Evolutionary conservation across 2,888 invertebrate species (phyloP).

Genomic region (Chalcosyrphus nemorum): DNA sequence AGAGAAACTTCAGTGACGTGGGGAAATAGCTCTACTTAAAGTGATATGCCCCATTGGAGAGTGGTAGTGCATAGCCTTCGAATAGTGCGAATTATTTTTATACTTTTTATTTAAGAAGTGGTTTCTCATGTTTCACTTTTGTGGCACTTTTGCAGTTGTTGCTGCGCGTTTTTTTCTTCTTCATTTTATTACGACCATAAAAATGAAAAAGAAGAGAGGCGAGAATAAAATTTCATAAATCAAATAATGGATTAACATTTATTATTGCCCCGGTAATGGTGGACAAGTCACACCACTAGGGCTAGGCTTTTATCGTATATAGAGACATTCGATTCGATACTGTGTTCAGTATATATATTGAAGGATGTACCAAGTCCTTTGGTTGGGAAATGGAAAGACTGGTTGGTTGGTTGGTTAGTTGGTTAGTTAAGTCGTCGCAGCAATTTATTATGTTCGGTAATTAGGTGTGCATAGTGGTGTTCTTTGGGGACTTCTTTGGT

Average conservation of each 20-base stretch:
- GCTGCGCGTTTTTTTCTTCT: not conserved
- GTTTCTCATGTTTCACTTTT: constrained; percentile 73
- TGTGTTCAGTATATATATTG: constrained; percentile 35
- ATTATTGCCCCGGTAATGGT: constrained; percentile 73
- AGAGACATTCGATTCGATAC: constrained; percentile 69
- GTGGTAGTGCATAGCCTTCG: constrained; percentile 14
- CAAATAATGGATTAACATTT: constrained; percentile 74
- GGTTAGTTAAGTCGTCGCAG: constrained; percentile 70
- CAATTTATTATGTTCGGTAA: constrained; percentile 72
- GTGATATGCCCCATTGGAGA: constrained; percentile 26
- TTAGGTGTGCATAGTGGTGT: constrained; percentile 70
- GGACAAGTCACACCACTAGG: constrained; percentile 70
- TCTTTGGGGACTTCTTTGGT: constrained; percentile 15
- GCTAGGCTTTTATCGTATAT: constrained; percentile 65
- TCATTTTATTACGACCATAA: constrained; percentile 22
- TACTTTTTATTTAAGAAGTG: constrained; percentile 62
- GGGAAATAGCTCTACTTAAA: constrained; percentile 33
- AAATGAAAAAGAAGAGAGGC: constrained; percentile 22
- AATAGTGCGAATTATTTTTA: constrained; percentile 65
- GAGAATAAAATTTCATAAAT: constrained; percentile 74
- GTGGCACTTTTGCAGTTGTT: constrained; percentile 61
- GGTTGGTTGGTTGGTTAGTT: constrained; percentile 52
- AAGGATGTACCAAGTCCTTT: constrained; percentile 24
- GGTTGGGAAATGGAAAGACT: not conserved
- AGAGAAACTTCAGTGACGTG: not conserved